Evolutionary conservation across 1,140 invertebrate species (phyloP), one percentile per base, ranked within the genome.

Genomic region (Anastrepha ludens): DNA sequence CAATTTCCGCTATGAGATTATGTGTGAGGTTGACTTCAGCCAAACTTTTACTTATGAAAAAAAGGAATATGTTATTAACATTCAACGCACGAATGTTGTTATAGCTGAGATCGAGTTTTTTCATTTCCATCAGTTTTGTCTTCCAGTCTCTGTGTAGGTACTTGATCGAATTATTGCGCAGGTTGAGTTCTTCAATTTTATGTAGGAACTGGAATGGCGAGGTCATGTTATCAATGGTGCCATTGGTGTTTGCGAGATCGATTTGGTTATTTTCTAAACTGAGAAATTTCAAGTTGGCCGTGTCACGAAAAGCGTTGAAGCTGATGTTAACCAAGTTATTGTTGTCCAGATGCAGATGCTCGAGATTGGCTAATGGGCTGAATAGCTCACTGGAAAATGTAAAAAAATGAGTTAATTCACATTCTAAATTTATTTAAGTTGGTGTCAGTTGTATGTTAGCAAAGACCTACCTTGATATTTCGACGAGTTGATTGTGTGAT

Each of bases 161-260:
- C 62, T 93, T 93, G 17, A 96, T 94, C 58, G 94, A 94, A 90
- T 96, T 96, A 88, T 95, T 94, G 15, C 94, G 94, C 65, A 96
- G 91, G 90, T 96, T 94, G 4, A 96, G 92, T 86, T 94, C 91
- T 88, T 94, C 92, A 29, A 97, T 91, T n/a, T 93, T 92, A 2
- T 89, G 88, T 7, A 94, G 94, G 13, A 92, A 87, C 13, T 92
- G 89, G 85, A 96, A 95, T 0, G 95, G 95, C 5, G 95, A 95
- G 47, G 67, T 74, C 39, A 11, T 44, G 0, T 7, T 15, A 44
- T 44, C 15, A 6, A 39, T 5, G 39, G 44, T 6, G 41, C 39
- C 67, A 3, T 47, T 39, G 64, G 90, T 44, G 70, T 90, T 88
- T 17, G 89, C 89, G 0, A 86, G 86, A 17, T 74, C 67, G 41